Base-by-base conservation (phyloP, 2,797 vertebrate genomes). In the Hyperoplus immaculatus region DNA sequence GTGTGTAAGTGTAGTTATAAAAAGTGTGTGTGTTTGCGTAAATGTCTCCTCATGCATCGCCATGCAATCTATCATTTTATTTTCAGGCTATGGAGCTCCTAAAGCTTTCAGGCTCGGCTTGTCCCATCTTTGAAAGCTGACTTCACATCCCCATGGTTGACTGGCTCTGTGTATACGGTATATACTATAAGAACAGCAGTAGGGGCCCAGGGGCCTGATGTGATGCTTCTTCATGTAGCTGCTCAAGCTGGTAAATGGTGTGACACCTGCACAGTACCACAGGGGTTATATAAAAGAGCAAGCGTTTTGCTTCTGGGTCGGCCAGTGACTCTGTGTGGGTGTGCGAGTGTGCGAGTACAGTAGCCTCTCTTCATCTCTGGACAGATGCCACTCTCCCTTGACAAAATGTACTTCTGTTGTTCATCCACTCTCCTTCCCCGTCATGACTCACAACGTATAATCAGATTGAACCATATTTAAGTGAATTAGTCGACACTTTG, bases 401-500 rank as follows among this genome's bases (percentile, higher is more conserved):
- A 75, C 70, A 72, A 78, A 80, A 86, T 83, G 2, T 60, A 69
- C 38, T 57, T 77, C 64, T 46, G 43, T 61, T 73, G 61, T 81
- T 87, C 61, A 82, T 82, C 75, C 72, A 56, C 69, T 63, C 39
- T 61, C 80, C 64, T 53, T 58, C 75, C 79, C 67, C 60, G n/a
- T 59, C 72, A 77, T 88, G 85, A 87, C 80, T 81, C 85, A 85
- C 81, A 62, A 29, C 10, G n/a, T 56, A 5, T 86, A 89, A 87
- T 87, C 82, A 71, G 57, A 91, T 90, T 89, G 64, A 81, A 56
- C 54, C 69, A 39, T 11, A 64, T 72, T 56, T 87, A 90, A 91
- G 78, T 82, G 78, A 89, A 88, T 89, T 89, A 88, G 79, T 82
- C 77, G 82, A 83, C 90, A 75, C 89, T 81, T 68, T 29, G 55